Evolutionary conservation across 2,888 invertebrate genomes (phyloP), one percentile per base, ranked within the genome.

Genomic region (Melinopterus prodromus): DNA sequence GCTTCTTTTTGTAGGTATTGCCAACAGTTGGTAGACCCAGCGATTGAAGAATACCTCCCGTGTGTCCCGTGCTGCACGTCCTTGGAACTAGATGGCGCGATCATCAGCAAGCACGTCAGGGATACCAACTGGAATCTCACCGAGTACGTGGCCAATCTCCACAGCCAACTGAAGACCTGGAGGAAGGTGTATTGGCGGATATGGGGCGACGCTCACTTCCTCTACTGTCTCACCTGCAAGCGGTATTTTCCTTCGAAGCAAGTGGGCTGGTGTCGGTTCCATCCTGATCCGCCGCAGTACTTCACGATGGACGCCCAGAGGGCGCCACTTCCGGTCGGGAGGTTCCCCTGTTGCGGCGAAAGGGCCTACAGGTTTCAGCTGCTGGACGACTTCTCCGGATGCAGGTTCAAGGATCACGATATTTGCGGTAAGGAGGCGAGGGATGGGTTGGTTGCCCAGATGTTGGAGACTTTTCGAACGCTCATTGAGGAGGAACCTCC

Each of bases 121-220:
- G 94, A 88, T 81, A 70, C 81, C 12, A 71, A 69, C 12, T 84
- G 83, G 83, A 82, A 80, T 16, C 53, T 84, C 9, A 83, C 82
- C 69, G 83, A 83, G 16, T 83, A 82, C 80, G 81, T 84, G 16
- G 69, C 78, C 9, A 76, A 16, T n/a, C 76, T 80, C 16, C 78
- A 81, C 53, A 15, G 71, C 35, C 78, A 81, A 6, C 90, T 97
- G 80, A 95, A 96, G 82, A 94, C 95, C 0, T 98, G 98, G 98
- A 91, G 97, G 0, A 88, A 86, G 80, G 85, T 98, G 2, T 98
- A 98, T 89, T 98, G 98, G 98, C 92, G 95, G 71, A 90, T 98
- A 75, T 98, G 98, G 98, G 97, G 97, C 0, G 95, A 95, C 85
- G 94, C 97, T 82, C 98, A 98, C 89, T 96, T 94, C 89, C 90